Evolutionary conservation across 2,797 vertebrate species (phyloP).

Genomic region (Anguilla anguilla): DNA sequence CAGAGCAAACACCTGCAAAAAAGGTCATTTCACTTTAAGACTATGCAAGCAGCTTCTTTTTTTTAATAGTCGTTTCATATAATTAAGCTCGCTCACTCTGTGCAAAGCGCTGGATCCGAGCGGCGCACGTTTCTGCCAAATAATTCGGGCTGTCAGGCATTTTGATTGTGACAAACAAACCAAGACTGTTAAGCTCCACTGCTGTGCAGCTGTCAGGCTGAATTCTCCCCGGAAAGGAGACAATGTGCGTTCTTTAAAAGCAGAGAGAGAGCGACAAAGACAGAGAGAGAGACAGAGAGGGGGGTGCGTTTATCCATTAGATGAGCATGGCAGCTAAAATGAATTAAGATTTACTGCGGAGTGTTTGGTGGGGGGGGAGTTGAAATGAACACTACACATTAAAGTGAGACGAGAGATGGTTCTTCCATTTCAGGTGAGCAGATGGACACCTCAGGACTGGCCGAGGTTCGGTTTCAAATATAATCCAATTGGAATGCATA

Average conservation of each 20-base stretch:
- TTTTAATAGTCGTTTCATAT: not conserved
- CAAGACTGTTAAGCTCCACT: not conserved
- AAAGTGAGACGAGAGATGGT: not conserved
- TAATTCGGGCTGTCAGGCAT: not conserved
- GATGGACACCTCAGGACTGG: constrained; percentile 1
- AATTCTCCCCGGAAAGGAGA: not conserved
- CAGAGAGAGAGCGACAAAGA: not conserved
- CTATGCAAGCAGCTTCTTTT: not conserved
- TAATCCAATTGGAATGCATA: not conserved
- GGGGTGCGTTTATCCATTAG: constrained; percentile 18
- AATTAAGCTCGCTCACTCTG: not conserved
- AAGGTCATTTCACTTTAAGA: not conserved
- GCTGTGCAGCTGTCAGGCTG: not conserved
- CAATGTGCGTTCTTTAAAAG: constrained; percentile 20
- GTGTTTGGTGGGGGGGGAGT: not conserved
- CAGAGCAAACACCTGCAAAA: not conserved
- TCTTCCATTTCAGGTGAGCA: not conserved
- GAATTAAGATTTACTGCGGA: constrained; percentile 5
- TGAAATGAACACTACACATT: not conserved
- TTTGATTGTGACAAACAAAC: not conserved
- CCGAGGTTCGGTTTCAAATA: not conserved
- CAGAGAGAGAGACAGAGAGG: not conserved
- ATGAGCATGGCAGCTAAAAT: constrained; percentile 13
- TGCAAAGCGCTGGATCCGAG: not conserved
- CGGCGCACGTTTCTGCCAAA: not conserved